Evolutionary conservation across 2,797 vertebrate species (phyloP), one percentile per base, ranked within the genome.

Genomic region (Protonibea diacanthus): DNA sequence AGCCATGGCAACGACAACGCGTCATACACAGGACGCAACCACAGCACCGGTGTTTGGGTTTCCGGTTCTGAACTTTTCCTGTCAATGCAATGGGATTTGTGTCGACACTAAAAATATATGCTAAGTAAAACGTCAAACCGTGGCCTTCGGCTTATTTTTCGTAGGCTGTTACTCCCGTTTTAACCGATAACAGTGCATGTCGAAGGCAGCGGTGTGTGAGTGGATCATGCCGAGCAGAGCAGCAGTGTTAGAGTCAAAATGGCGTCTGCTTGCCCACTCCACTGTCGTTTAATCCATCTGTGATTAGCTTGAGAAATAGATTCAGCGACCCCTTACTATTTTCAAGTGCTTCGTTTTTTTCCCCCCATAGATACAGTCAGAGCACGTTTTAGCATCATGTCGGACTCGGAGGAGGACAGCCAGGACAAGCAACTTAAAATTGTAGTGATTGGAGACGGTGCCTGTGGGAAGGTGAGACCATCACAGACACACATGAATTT

Each of bases 321-420:
- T 20, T 62, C 60, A 66, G 9, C 48, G n/a, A 52, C 38, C 66
- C 5, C 70, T 20, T 47, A 40, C 23, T 27, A 13, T 20, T 20
- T 57, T 59, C 0, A 4, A 20, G 29, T 18, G 25, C n/a, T 64
- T 73, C 6, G 49, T 9, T 49, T 57, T 52, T 57, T 57, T 10
- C 40, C n/a, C n/a, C n/a, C n/a, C 15, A 14, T 69, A 55, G 64
- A 61, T 13, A 67, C 29, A 14, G 61, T 53, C 15, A 48, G 74
- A 71, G 40, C 14, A 47, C 65, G 76, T 25, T 72, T 11, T 2
- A 25, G 52, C 83, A 84, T 29, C 89, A 99, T 99, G 98, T 99
- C 98, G 85, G 98, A 99, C 93, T 99, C 97, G 0, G 97, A 99
- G 90, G 97, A 99, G 82, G 97, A 99, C 86, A 96, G 96, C 84